Evolutionary conservation across 1,140 invertebrate species (phyloP).

Genomic region (Elysia chlorotica): DNA sequence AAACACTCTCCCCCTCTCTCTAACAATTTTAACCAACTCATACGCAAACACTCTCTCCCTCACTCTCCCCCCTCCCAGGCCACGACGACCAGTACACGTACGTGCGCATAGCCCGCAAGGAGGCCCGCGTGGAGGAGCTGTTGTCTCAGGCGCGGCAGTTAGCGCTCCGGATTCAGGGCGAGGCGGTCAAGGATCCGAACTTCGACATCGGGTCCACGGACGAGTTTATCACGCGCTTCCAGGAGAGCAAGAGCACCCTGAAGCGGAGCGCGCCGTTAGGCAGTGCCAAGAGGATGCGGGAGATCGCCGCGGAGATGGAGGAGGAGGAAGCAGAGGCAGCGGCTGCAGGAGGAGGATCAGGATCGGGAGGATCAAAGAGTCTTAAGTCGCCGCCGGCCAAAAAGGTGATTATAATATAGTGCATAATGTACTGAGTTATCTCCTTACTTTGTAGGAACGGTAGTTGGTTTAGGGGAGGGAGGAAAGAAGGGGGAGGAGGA

Average conservation of each 20-base stretch:
- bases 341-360: neutral
- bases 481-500: too few species aligned
- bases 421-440: too few species aligned
- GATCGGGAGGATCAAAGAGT: too few species aligned
- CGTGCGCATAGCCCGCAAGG: constrained; percentile 7
- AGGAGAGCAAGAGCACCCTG: neutral
- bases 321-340: too few species aligned
- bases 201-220: constrained; percentile 19
- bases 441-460: too few species aligned
- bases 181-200: constrained; percentile 21
- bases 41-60: too few species aligned
- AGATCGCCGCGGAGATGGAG: neutral
- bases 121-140: constrained; percentile 14
- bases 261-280: constrained; percentile 3
- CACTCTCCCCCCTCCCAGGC: too few species aligned
- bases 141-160: constrained; percentile 22
- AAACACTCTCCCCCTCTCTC: too few species aligned
- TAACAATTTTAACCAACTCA: too few species aligned
- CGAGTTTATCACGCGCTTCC: constrained; percentile 17
- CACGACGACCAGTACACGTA: constrained; percentile 16
- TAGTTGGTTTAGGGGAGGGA: too few species aligned
- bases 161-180: constrained; percentile 18
- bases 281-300: neutral
- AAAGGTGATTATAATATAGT: too few species aligned
- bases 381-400: too few species aligned